Base-by-base conservation (phyloP, 2,888 invertebrate genomes). In the Leptothorax acervorum region DNA sequence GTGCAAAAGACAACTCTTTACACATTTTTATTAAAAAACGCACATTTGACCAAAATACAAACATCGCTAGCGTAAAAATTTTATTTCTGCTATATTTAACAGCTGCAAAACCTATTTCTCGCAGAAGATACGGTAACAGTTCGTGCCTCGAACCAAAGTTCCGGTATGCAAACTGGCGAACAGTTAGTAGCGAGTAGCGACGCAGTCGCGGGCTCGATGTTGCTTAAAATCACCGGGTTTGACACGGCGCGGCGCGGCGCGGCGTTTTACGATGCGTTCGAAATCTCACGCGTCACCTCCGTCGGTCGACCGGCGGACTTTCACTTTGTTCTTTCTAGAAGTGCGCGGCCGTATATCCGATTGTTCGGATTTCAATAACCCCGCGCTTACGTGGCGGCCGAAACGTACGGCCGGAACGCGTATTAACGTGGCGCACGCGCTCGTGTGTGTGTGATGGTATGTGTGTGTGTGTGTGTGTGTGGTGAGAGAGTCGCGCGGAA, bases 281-380 rank as follows among this genome's bases (percentile, higher is more conserved):
- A 83, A 74, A 70, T 75, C 74, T 89, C 79, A 65, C 85, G 88
- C 86, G 87, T 86, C 88, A 79, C 74, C 75, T 82, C 66, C 79
- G 84, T 70, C 75, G 63, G 18, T 8, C 76, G 76, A 45, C 42
- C 66, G 60, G 60, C 55, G 66, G 73, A 89, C 89, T 89, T 89
- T 89, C 89, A 89, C 89, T 89, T 86, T 63, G 88, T 88, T 89
- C 84, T 63, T 86, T 84, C 73, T 48, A 42, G 23, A 66, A 83
- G 84, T 79, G 82, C 76, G 84, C 45, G 70, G 68, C 70, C 86
- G 82, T 86, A 83, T 86, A 83, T 84, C 89, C 88, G 78, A 89
- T 87, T 87, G 89, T 89, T 83, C 85, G 71, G 75, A 83, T 82
- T 84, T 81, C 76, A 81, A 68, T 86, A 70, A 76, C 51, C 66